Evolutionary conservation across 2,113 vertebrate genomes (phyloP).

Genomic region (Budorcas taxicolor): DNA sequence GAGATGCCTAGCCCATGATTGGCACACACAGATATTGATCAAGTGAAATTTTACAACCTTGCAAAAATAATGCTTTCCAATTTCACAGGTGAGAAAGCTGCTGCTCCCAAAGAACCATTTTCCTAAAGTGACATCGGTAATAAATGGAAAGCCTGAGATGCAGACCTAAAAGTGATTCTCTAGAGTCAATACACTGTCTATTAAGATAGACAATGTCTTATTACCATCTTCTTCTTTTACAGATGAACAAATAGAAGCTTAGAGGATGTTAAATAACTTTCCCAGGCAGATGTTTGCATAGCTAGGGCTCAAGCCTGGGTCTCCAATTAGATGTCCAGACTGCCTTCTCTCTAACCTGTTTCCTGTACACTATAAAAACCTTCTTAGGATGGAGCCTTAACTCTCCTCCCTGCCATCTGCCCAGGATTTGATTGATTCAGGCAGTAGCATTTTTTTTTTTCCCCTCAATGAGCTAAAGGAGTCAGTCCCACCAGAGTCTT

Average conservation of each 20-base stretch:
- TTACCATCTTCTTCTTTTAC: not conserved
- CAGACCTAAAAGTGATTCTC: not conserved
- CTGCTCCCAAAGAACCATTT: not conserved
- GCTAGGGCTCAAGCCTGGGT: not conserved
- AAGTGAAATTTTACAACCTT: not conserved
- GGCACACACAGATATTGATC: not conserved
- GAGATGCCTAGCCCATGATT: not conserved
- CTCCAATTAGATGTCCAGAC: not conserved
- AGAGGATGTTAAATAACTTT: not conserved
- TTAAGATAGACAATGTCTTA: not conserved
- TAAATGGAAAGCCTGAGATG: not conserved
- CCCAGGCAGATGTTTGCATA: not conserved
- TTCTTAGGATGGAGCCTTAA: not conserved
- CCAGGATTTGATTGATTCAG: not conserved
- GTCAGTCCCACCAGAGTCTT: not conserved
- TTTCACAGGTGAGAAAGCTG: not conserved
- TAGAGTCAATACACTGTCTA: not conserved
- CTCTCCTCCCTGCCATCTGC: not conserved
- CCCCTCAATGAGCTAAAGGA: not conserved
- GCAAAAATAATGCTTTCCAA: not conserved
- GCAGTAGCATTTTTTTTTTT: not conserved
- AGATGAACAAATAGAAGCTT: not conserved
- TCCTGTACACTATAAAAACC: not conserved
- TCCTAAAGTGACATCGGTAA: not conserved
- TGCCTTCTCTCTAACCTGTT: not conserved